These are phyloP conservation scores for Valencia hispanica DNA, from an alignment of 2,797 vertebrate species.

Conservation along the genomic window DNA sequence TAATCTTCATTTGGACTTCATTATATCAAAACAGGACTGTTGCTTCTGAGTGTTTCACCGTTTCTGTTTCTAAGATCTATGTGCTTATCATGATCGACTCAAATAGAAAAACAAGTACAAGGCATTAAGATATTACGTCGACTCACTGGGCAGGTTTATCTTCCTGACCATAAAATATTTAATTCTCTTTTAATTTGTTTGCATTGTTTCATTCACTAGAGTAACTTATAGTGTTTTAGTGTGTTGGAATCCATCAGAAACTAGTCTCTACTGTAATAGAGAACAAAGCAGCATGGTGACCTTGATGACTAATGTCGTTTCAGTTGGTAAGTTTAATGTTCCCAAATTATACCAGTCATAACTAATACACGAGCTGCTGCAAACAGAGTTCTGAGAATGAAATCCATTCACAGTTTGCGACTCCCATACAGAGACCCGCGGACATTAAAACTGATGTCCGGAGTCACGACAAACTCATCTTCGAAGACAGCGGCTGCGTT, in stretches of 20 bases:
- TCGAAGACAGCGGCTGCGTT: slow-evolving; percentile 3
- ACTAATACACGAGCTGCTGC: slow-evolving; percentile 43
- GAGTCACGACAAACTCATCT: slow-evolving; percentile 40
- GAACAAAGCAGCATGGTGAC: slow-evolving; percentile 42
- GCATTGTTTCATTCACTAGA: neutral
- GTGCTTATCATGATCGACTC: too few relatives aligned
- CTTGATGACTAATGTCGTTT: slow-evolving; percentile 53
- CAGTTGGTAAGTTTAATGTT: slow-evolving; percentile 47
- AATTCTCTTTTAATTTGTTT: neutral
- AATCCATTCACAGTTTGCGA: slow-evolving; percentile 46
- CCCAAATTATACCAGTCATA: slow-evolving; percentile 48
- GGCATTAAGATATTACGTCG: neutral
- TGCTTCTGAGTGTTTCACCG: too few relatives aligned
- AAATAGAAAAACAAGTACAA: too few relatives aligned
- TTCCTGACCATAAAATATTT: neutral
- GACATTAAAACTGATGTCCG: slow-evolving; percentile 41
- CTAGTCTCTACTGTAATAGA: slow-evolving; percentile 20
- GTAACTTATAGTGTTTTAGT: neutral
- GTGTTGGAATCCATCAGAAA: slow-evolving; percentile 7
- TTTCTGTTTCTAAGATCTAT: too few relatives aligned
- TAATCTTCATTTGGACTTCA: too few relatives aligned
- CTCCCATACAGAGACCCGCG: slow-evolving; percentile 27
- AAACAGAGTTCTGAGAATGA: slow-evolving; percentile 53
- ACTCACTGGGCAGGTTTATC: neutral
- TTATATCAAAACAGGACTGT: too few relatives aligned